phyloP scores from a whole-genome alignment of 2,113 vertebrate species.

The Charadrius vociferus region DNA sequence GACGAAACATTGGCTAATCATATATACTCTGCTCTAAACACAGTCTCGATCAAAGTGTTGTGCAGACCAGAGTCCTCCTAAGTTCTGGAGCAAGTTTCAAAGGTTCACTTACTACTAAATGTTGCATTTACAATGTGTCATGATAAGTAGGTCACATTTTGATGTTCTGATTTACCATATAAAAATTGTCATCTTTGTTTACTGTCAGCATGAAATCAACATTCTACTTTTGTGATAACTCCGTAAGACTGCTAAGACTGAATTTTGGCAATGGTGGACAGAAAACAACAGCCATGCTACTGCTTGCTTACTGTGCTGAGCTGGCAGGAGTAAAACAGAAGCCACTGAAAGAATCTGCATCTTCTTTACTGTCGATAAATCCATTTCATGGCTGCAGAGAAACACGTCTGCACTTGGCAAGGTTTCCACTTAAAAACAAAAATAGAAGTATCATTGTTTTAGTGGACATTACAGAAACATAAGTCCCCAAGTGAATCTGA shows the following conservation, averaged over 20 bases:
- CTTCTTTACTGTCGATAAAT: conserved; percentile 50
- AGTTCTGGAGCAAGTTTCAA: neutral
- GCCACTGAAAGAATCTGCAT: neutral
- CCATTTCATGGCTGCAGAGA: conserved; percentile 48
- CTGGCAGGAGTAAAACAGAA: neutral
- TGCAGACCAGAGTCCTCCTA: neutral
- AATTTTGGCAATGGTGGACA: neutral
- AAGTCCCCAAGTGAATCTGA: conserved; percentile 41
- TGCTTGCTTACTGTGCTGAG: neutral
- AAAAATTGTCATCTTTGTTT: neutral
- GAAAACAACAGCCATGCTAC: neutral
- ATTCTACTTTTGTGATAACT: neutral
- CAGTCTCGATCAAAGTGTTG: neutral
- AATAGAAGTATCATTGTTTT: conserved; percentile 53
- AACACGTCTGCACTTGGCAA: conserved; percentile 49
- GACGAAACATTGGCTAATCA: neutral
- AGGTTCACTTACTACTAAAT: neutral
- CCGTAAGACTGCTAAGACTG: neutral
- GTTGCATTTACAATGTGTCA: neutral
- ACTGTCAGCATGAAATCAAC: neutral
- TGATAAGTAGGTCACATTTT: neutral
- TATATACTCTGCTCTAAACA: neutral
- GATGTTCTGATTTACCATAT: neutral
- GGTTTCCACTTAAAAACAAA: conserved; percentile 23
- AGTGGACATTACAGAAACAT: conserved; percentile 40